Base-by-base conservation (phyloP, 2,888 invertebrate species). In the Ceraclea dissimilis region DNA sequence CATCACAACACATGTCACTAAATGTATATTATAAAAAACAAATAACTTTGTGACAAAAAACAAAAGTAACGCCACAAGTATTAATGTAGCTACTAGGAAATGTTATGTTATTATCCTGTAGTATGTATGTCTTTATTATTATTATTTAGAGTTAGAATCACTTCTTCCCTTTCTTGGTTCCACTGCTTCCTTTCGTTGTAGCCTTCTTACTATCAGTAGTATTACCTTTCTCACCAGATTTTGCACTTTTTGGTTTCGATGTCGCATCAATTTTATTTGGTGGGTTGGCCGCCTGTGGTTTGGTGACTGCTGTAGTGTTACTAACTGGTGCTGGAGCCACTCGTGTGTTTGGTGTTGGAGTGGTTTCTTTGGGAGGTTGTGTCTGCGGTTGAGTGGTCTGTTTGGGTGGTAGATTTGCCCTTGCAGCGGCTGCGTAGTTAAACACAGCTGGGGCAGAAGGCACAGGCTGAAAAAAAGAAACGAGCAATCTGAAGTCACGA, bases 341-440 rank as follows among this genome's bases (percentile, higher is more conserved):
- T 21, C 33, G 20, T n/a, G 31, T 18, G 4, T 49, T 39, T 5
- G 51, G n/a, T 17, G 57, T 33, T 2, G 55, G 33, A 2, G 56
- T 8, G 1, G 52, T 5, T 10, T 55, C 51, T 2, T 50, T 51
- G 6, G 51, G 13, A 1, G 54, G 46, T 10, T 26, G 26, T 13
- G 39, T 13, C 13, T 39, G 39, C 6, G 46, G 43, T 1, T 44
- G 39, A 13, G 58, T 2, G n/a, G 54, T 6, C 11, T 31, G 51
- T 49, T 56, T 57, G 5, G 61, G 33, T 0, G 61, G 61, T 6
- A 61, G 57, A 19, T 61, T 61, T 22, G 61, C 61, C 18, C 59
- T 49, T 2, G 61, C 61, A 5, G 61, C 61, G 0, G 61, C 61
- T 6, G 61, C 61, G 18, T 59, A 61, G 34, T 61, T 61, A 52